Percentiles rank a stretch among this genome's conserved stretches.
These are phyloP conservation scores for Pseudomyrmex cubaensis DNA, from an alignment of 1,140 invertebrate genomes.

Conservation along the genomic window DNA sequence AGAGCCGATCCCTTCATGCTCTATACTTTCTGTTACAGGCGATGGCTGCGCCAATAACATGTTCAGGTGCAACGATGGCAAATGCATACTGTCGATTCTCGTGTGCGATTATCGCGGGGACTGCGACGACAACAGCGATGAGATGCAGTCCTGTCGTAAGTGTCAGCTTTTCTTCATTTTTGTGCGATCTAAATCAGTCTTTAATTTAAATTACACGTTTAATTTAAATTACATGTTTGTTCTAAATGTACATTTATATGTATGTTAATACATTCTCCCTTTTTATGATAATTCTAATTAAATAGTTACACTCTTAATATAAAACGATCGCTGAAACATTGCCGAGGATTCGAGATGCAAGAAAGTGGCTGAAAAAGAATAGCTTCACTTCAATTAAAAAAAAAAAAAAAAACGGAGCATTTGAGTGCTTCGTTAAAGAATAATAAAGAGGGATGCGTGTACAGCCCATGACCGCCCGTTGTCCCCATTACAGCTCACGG, in stretches of 20 bases:
- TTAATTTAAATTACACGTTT: neutral
- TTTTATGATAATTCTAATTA: no score
- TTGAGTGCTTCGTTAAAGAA: slow-evolving; percentile 53
- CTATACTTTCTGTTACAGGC: slow-evolving; percentile 73
- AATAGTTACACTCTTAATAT: no score
- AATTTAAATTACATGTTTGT: no score
- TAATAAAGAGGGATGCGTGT: slow-evolving; percentile 57
- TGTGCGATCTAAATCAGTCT: neutral
- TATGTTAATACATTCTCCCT: no score
- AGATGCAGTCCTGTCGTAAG: slow-evolving; percentile 95
- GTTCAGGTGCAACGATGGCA: slow-evolving; percentile 93
- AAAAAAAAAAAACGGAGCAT: slow-evolving; percentile 13
- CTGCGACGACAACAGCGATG: slow-evolving; percentile 95
- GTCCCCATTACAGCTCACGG: slow-evolving; percentile 38
- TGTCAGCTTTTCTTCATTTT: slow-evolving; percentile 77
- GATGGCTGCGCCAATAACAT: slow-evolving; percentile 88
- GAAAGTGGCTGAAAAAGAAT: no score
- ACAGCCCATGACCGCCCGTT: slow-evolving; percentile 28
- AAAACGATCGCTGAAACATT: no score
- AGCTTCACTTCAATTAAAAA: no score
- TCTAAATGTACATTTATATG: no score
- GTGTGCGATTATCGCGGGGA: slow-evolving; percentile 97
- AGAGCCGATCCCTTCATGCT: slow-evolving; percentile 47
- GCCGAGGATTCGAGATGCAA: no score
- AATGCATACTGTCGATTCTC: slow-evolving; percentile 93